Percentiles rank a stretch among this genome's conserved stretches.
Evolutionary conservation across 2,888 invertebrate genomes (phyloP).

Genomic region (Eupithecia dodoneata): DNA sequence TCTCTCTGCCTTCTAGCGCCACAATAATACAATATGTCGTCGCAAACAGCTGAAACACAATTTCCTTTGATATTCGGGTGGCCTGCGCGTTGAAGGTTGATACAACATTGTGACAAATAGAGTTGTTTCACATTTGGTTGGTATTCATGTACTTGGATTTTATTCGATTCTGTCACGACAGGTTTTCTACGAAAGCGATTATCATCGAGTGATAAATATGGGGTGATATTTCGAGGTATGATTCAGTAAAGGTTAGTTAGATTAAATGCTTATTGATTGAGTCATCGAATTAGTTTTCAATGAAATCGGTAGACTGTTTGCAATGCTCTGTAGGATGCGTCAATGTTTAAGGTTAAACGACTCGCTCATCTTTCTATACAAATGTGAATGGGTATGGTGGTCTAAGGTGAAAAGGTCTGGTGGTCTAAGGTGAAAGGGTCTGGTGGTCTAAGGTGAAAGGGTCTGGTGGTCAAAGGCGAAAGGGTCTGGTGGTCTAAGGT

Average conservation of each 20-base stretch:
- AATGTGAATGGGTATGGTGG: too few species aligned
- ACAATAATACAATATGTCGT: background rate
- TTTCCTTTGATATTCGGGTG: background rate
- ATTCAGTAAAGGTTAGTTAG: background rate
- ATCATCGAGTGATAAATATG: background rate
- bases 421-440: too few species aligned
- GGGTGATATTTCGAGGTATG: background rate
- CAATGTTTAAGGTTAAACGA: too few species aligned
- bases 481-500: too few species aligned
- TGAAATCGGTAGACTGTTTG: background rate
- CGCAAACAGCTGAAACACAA: background rate
- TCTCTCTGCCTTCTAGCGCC: too few species aligned
- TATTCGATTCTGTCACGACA: background rate
- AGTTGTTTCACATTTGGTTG: background rate
- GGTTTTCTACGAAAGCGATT: background rate
- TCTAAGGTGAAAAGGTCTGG: too few species aligned
- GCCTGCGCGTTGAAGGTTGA: constrained; percentile 17
- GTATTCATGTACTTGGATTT: background rate
- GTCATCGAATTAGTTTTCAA: background rate
- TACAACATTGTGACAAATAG: constrained; percentile 5
- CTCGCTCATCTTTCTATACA: too few species aligned
- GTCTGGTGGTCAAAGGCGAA: too few species aligned
- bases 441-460: too few species aligned
- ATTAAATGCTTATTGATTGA: background rate
- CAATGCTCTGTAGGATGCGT: background rate